Evolutionary conservation across 2,113 vertebrate genomes (phyloP), one percentile per base, ranked within the genome.

Genomic region (Acanthochromis polyacanthus): DNA sequence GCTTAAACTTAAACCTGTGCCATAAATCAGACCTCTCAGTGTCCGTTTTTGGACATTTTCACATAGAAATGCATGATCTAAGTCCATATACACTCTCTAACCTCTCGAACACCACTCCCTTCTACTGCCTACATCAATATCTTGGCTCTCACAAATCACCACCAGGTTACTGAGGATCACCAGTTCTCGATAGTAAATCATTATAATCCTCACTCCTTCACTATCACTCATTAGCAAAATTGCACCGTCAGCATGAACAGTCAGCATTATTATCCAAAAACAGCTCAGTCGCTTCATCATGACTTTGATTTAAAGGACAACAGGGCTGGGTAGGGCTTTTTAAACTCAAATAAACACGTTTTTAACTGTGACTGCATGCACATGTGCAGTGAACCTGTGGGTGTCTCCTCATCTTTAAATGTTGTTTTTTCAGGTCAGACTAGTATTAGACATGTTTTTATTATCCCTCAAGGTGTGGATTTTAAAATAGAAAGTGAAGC

Each of bases 181-280:
- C 46, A 12, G 53, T 8, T 45, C 25, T 68, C 10, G 56, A 16
- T 52, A 63, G 75, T 62, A 82, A 87, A 87, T 86, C 75, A 70
- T 73, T 83, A 36, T 7, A 55, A 23, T 48, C 43, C 53, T 64
- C 60, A 55, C 63, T 82, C 6, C 46, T n/a, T 32, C 20, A 53
- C 58, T 60, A 69, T 83, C 56, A 38, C 48, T 89, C 76, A 84
- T 86, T 71, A 77, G 73, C 52, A 75, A 61, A 86, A 72, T 40
- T 51, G 83, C 80, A 36, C 30, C 2, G 19, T 80, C 74, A 85
- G 83, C 82, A 81, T 43, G 9, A 75, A 22, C 38, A 22, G 15
- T 72, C 65, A 66, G 59, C 67, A 65, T 62, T 73, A 55, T 80
- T 63, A 67, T 43, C 48, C 64, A 58, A 43, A 50, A 51, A 60